Evolutionary conservation across 2,113 vertebrate species (phyloP).

Genomic region (Lagopus muta): DNA sequence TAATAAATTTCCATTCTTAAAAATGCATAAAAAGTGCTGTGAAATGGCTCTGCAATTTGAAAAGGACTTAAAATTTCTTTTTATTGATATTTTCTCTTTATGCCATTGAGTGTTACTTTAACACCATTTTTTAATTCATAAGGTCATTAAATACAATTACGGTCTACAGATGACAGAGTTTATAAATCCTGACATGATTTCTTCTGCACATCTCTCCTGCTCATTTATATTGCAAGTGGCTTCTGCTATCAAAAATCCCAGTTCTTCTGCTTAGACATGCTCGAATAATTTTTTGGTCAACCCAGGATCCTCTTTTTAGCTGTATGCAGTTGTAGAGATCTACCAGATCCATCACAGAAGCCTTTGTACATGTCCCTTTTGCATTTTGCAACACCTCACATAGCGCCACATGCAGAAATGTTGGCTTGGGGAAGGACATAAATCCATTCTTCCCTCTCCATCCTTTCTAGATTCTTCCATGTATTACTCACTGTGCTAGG

Average conservation of each 20-base stretch:
- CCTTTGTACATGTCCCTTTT: not conserved
- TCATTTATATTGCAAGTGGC: not conserved
- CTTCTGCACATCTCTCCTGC: not conserved
- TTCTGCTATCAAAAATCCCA: conserved; percentile 2
- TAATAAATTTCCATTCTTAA: not conserved
- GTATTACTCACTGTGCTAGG: not conserved
- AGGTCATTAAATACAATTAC: conserved; percentile 2
- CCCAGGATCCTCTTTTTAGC: not conserved
- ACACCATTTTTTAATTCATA: not conserved
- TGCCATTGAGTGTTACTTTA: not conserved
- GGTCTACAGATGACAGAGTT: not conserved
- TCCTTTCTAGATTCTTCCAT: not conserved
- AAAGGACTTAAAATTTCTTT: not conserved
- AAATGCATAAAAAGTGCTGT: not conserved
- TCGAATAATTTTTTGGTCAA: not conserved
- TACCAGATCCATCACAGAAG: not conserved
- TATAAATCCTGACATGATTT: not conserved
- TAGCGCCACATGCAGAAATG: not conserved
- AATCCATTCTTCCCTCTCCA: not conserved
- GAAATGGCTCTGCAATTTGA: not conserved
- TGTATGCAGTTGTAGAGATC: not conserved
- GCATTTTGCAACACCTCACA: not conserved
- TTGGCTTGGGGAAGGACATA: not conserved
- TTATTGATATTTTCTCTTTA: not conserved
- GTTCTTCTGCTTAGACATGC: not conserved